Base-by-base conservation (phyloP, 2,113 vertebrate species). In the Galemys pyrenaicus region DNA sequence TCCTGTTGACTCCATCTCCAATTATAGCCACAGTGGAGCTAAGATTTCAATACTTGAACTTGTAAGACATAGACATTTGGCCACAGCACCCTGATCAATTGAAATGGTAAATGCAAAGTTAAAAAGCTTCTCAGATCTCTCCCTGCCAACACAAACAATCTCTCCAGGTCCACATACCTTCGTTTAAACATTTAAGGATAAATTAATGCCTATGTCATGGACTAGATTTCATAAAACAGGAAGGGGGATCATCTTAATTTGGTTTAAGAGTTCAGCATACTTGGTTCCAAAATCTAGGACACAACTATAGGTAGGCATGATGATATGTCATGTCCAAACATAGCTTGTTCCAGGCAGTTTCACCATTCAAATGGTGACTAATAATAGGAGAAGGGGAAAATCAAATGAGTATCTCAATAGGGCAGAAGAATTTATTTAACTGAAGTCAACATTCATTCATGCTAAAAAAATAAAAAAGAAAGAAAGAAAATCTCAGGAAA, bases 401-500 rank as follows among this genome's bases (percentile, higher is more conserved):
- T 51, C 6, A 75, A 4, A 20, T 68, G 28, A 30, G 60, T 54
- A 71, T 15, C 19, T 62, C 37, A 46, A 56, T 32, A 78, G 37
- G 84, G 26, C 24, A 86, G 41, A 39, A 28, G 60, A 87, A 58
- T n/a, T 32, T 15, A 85, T 67, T 46, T 80, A 37, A 80, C 1
- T 84, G 41, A 78, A 65, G 32, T 39, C 46, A 80, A 44, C 17
- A 30, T 17, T 12, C 26, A 37, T 49, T 81, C 7, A 71, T 75
- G 9, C 49, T 65, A 77, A 56, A 56, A 56, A 54, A 54, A n/a
- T n/a, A n/a, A n/a, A n/a, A n/a, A n/a, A 51, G 20, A n/a, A n/a
- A n/a, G n/a, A n/a, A n/a, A n/a, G n/a, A 88, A 82, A 71, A n/a
- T 24, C 39, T 67, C 9, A 81, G 41, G 82, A 87, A 87, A 77